Conservation (phyloP, 1,140 invertebrate genomes). For the Zaprionus africanus region DNA sequence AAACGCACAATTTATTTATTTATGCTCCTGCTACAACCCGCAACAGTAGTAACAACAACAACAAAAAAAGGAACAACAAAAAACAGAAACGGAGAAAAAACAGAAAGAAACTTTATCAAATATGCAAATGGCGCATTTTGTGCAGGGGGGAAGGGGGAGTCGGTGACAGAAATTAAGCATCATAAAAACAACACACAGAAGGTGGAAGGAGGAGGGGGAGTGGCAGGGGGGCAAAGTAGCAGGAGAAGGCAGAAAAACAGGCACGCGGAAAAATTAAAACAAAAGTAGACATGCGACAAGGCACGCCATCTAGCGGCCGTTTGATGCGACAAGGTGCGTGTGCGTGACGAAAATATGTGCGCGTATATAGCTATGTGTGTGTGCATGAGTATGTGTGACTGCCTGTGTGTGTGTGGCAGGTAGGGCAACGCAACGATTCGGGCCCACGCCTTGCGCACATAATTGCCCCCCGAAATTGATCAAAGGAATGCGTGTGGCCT, state of each 20-base stretch:
- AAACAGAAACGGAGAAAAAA: background rate
- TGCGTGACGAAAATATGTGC: slow-evolving; percentile 38
- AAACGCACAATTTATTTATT: slow-evolving; percentile 70
- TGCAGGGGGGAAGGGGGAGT: slow-evolving; percentile 1
- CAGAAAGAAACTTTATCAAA: slow-evolving; percentile 53
- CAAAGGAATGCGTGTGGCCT: slow-evolving; percentile 62
- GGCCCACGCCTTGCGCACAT: slow-evolving; percentile 30
- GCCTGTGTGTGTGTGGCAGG: slow-evolving; percentile 16
- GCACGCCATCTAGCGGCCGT: slow-evolving; percentile 43
- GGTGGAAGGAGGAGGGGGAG: background rate
- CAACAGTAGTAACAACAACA: background rate
- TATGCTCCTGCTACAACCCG: slow-evolving; percentile 31
- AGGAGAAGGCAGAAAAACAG: background rate
- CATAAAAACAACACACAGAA: slow-evolving; percentile 49
- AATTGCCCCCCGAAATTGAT: slow-evolving; percentile 52
- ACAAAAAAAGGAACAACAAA: background rate
- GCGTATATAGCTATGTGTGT: slow-evolving; percentile 11
- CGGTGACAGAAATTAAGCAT: slow-evolving; percentile 74
- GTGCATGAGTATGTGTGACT: background rate
- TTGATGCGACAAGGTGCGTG: slow-evolving; percentile 23
- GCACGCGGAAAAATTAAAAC: slow-evolving; percentile 38
- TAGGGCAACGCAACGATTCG: background rate
- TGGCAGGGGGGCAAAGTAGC: background rate
- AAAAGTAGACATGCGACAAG: slow-evolving; percentile 43
- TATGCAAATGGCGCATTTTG: slow-evolving; percentile 61